Evolutionary conservation across 2,888 invertebrate species (phyloP).

Genomic region (Trachelus tabidus): DNA sequence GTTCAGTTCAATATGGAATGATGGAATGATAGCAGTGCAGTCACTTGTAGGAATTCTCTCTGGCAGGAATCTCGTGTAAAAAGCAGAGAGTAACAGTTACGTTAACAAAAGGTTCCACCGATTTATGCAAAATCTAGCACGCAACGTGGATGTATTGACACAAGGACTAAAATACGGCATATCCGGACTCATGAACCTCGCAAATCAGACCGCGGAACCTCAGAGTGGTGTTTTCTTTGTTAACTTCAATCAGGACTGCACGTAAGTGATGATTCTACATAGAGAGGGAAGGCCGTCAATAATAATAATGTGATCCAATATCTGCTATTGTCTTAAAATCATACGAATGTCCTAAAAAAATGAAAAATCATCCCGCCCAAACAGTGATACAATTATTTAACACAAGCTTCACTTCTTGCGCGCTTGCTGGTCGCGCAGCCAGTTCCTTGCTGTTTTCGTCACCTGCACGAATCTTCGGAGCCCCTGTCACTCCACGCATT

Average conservation of each 20-base stretch:
- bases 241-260: slow-evolving; percentile 97
- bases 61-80: background rate
- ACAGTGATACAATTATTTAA: slow-evolving; percentile 11
- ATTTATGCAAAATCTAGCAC: slow-evolving; percentile 67
- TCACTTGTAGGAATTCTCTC: slow-evolving; percentile 38
- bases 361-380: slow-evolving; percentile 26
- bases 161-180: slow-evolving; percentile 67
- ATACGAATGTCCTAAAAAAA: slow-evolving; percentile 2
- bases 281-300: background rate
- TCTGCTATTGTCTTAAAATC: slow-evolving; percentile 5
- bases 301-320: background rate
- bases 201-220: slow-evolving; percentile 81
- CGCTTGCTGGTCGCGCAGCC: slow-evolving; percentile 32
- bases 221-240: slow-evolving; percentile 90
- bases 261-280: slow-evolving; percentile 78
- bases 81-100: background rate
- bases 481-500: slow-evolving; percentile 22
- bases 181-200: slow-evolving; percentile 86
- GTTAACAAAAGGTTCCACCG: slow-evolving; percentile 16
- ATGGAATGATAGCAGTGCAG: slow-evolving; percentile 37
- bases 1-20: slow-evolving; percentile 45
- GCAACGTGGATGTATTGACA: slow-evolving; percentile 67
- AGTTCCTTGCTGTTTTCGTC: slow-evolving; percentile 29
- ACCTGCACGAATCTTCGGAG: slow-evolving; percentile 16
- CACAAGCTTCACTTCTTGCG: slow-evolving; percentile 26